Percentiles rank a stretch among this genome's conserved stretches.
phyloP scores from a whole-genome alignment of 2,797 vertebrate species.

The Kryptopterus vitreolus region DNA sequence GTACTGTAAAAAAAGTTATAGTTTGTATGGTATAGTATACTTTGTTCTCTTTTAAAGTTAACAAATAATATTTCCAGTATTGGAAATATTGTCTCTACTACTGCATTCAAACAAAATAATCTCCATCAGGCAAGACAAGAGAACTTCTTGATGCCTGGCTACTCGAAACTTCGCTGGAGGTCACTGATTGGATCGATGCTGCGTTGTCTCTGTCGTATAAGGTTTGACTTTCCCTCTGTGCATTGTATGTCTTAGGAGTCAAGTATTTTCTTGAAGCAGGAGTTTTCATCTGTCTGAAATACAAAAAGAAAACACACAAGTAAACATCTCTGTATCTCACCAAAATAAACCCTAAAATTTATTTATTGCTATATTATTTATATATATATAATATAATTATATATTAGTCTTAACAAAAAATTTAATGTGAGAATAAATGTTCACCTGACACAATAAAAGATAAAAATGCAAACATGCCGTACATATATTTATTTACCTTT shows the following conservation, averaged over 20 bases:
- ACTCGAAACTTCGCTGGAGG: slow-evolving; percentile 42
- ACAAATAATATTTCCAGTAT: not conserved
- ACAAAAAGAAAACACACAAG: not conserved
- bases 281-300: slow-evolving; percentile 50
- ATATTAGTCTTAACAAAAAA: too few species aligned
- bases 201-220: slow-evolving; percentile 64
- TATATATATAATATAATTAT: too few species aligned
- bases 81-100: not conserved
- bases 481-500: too few species aligned
- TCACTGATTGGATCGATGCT: slow-evolving; percentile 55
- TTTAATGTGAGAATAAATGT: too few species aligned
- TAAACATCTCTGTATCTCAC: not conserved
- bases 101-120: slow-evolving; percentile 71
- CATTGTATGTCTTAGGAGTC: slow-evolving; percentile 45
- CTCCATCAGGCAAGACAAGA: slow-evolving; percentile 62
- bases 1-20: not conserved
- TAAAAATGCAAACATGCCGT: too few species aligned
- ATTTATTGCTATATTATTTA: not conserved
- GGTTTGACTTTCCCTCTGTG: slow-evolving; percentile 54
- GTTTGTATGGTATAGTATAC: too few species aligned
- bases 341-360: not conserved
- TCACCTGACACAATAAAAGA: too few species aligned
- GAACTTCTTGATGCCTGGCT: slow-evolving; percentile 66
- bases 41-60: not conserved
- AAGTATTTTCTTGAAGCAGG: slow-evolving; percentile 54